Percentiles rank a stretch among this genome's conserved stretches.
phyloP scores from a whole-genome alignment of 2,113 vertebrate genomes.

The Suncus etruscus region DNA sequence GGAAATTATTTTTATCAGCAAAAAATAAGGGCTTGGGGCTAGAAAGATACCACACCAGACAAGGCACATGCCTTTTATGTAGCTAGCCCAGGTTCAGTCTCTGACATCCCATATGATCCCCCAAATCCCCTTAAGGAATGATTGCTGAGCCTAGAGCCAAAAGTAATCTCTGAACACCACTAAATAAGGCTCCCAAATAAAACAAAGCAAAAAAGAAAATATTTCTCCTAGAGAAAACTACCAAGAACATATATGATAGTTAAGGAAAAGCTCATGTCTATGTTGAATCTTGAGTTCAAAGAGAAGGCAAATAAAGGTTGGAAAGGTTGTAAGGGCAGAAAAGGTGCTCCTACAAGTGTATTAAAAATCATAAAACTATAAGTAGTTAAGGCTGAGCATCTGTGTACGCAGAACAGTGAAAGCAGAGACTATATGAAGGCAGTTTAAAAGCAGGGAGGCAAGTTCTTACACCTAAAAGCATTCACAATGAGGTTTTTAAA shows the following conservation, averaged over 20 bases:
- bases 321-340: neutral
- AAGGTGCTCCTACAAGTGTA: neutral
- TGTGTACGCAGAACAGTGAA: neutral
- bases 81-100: too few relatives aligned
- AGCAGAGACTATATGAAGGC: neutral
- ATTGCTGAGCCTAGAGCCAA: too few relatives aligned
- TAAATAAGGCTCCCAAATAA: too few relatives aligned
- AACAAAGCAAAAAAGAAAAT: too few relatives aligned
- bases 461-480: neutral
- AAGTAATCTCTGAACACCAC: too few relatives aligned
- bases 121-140: too few relatives aligned
- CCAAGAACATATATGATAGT: neutral
- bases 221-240: neutral
- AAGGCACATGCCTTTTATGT: too few relatives aligned
- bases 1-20: too few relatives aligned
- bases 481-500: neutral
- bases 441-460: neutral
- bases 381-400: neutral
- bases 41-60: too few relatives aligned
- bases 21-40: too few relatives aligned
- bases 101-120: too few relatives aligned
- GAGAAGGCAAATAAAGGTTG: neutral
- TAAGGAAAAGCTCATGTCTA: neutral
- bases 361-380: neutral
- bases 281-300: constrained; percentile 30